A percentile compares a stretch with the other conserved stretches of the same genome.
Conservation (phyloP, 1,140 invertebrate species). For the Sitodiplosis mosellana region DNA sequence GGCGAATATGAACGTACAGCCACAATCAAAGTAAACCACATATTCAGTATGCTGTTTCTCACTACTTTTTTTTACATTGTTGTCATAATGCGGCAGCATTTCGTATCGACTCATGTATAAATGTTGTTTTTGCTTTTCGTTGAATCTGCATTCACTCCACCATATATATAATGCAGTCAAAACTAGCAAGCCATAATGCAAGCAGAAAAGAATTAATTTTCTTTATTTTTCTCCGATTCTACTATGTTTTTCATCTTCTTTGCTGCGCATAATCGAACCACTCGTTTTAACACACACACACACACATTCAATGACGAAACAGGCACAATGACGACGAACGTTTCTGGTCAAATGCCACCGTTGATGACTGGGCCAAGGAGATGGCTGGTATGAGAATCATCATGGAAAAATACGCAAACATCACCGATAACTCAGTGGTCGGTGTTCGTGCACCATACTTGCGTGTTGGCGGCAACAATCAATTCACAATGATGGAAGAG, state of each 20-base stretch:
- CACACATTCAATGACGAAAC: slow-evolving; percentile 2
- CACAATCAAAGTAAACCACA: too few species aligned
- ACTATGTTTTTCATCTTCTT: slow-evolving; percentile 8
- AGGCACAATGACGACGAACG: slow-evolving; percentile 83
- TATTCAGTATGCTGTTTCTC: too few species aligned
- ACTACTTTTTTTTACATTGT: too few species aligned
- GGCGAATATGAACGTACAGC: too few species aligned
- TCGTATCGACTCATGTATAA: too few species aligned
- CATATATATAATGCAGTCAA: too few species aligned
- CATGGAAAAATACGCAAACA: slow-evolving; percentile 78
- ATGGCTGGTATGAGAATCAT: slow-evolving; percentile 92
- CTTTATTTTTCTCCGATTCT: slow-evolving; percentile 4
- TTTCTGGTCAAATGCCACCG: slow-evolving; percentile 85
- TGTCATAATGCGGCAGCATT: too few species aligned
- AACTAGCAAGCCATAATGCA: slow-evolving; percentile 1
- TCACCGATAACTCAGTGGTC: slow-evolving; percentile 85
- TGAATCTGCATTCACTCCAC: too few species aligned
- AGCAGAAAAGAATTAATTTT: background rate
- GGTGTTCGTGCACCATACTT: slow-evolving; percentile 86
- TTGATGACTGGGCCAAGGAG: slow-evolving; percentile 90
- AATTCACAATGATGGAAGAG: slow-evolving; percentile 96
- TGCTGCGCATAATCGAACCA: too few species aligned
- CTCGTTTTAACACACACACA: background rate
- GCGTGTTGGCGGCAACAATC: slow-evolving; percentile 85
- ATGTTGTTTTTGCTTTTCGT: too few species aligned